phyloP scores from a whole-genome alignment of 2,888 invertebrate species.

The Brachynemurus nebulosus region DNA sequence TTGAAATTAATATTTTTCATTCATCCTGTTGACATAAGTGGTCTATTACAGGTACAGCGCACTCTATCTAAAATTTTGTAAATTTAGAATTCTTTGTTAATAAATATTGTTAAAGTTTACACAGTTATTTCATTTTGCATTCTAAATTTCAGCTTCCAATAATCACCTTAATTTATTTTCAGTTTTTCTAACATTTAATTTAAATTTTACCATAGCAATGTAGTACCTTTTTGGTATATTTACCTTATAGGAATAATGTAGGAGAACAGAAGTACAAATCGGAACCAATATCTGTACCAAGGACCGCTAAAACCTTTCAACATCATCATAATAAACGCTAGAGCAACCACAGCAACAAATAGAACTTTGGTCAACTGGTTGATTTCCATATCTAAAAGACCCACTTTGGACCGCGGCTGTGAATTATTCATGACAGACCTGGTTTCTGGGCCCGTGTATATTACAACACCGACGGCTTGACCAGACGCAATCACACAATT shows the following conservation, averaged over 20 bases:
- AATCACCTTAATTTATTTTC: too few relatives aligned
- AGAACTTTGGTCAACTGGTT: conserved; percentile 93
- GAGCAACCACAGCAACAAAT: conserved; percentile 77
- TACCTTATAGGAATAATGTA: conserved; percentile 97
- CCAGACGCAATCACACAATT: conserved; percentile 97
- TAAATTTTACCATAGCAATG: too few relatives aligned
- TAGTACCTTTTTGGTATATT: too few relatives aligned
- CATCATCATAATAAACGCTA: conserved; percentile 89
- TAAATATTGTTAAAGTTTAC: too few relatives aligned
- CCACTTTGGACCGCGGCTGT: conserved; percentile 89
- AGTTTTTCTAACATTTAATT: too few relatives aligned
- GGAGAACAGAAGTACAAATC: conserved; percentile 93
- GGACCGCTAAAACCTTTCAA: conserved; percentile 93
- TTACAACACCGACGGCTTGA: conserved; percentile 85
- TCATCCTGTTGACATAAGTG: too few relatives aligned
- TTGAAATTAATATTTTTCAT: too few relatives aligned
- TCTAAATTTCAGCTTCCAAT: too few relatives aligned
- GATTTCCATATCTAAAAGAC: conserved; percentile 87
- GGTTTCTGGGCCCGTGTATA: conserved; percentile 92
- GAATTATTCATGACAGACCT: conserved; percentile 98
- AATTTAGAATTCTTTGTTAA: too few relatives aligned
- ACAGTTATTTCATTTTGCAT: too few relatives aligned
- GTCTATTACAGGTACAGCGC: too few relatives aligned
- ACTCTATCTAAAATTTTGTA: too few relatives aligned
- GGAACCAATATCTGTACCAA: conserved; percentile 92